Evolutionary conservation across 2,113 vertebrate species (phyloP), one percentile per base, ranked within the genome.

Genomic region (Leptosomus discolor): DNA sequence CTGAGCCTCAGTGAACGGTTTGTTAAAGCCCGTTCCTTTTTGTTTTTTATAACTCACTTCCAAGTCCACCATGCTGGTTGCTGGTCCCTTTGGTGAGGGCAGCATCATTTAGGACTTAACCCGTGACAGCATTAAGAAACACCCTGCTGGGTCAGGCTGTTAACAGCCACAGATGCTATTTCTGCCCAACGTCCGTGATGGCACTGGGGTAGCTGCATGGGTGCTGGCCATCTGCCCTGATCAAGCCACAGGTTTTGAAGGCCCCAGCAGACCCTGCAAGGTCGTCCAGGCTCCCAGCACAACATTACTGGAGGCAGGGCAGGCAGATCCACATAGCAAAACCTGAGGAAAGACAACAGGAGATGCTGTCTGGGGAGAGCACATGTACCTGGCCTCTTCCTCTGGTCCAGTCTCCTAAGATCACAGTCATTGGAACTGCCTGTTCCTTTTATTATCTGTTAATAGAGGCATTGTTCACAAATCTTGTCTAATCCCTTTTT

Each of bases 401-500:
- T 61, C 77, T 57, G 60, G 81, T 87, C 85, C 74, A 76, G 61
- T 56, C 41, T 82, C 56, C 53, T 61, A 29, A 48, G 19, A 24
- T 84, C 65, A 80, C 79, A 60, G 69, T 68, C 34, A 53, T 5
- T 79, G 85, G 75, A 82, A 71, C 24, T 65, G 85, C 27, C 81
- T 88, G 39, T 45, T 93, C 81, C 69, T 68, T 91, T 87, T 63
- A 74, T 54, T 93, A 75, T 67, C 65, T 94, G 36, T 56, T 93
- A 92, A 90, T 85, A 90, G 77, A 85, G 32, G 65, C 84, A 88
- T 88, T 93, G 94, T 94, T 95, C 78, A 94, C 77, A 92, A 90
- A 92, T 93, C 93, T 82, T 63, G 69, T 75, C 93, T 97, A 96
- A 97, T 96, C 92, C 77, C 48, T 87, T 71, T 88, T 84, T 91